Base-by-base conservation (phyloP, 2,797 vertebrate species). In the Nothura maculosa region DNA sequence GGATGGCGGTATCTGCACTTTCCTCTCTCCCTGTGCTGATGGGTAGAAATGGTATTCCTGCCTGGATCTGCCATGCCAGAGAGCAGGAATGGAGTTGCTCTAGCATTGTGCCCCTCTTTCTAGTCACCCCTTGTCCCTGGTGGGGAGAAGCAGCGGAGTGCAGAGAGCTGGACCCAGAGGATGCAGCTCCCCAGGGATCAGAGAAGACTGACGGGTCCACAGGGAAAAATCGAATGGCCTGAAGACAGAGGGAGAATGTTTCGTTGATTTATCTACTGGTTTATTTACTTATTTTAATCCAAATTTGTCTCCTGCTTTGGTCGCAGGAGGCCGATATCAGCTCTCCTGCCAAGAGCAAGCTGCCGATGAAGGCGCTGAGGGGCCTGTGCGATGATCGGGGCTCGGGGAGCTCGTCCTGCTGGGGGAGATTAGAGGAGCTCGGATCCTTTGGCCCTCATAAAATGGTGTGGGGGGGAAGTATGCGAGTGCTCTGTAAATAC, bases 1-100 rank as follows among this genome's bases (percentile, higher is more conserved):
- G 43, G 36, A 12, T 7, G 1, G 0, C 13, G 2, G 2, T 21
- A 45, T 30, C 9, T 1, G 4, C 1, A 0, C 20, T 87, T 66
- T 57, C 24, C n/a, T 92, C 62, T 81, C 42, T 34, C 32, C 43
- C 9, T 47, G 20, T 75, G 42, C 45, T 72, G 58, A 8, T 42
- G 58, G 25, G 57, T 32, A 48, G 55, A 66, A 78, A 61, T 32
- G n/a, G 9, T 22, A 32, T 66, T 70, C 12, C 22, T 50, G 13
- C 50, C 89, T 22, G 72, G 70, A 81, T 54, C 1, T 3, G 12
- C 25, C 24, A 6, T 55, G n/a, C 27, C 27, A n/a, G 10, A 61
- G 61, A 70, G 38, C 19, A 80, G 67, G 77, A 72, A 78, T 85
- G 9, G 64, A 43, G 10, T 36, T 47, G 10, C 54, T 77, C 13